Evolutionary conservation across 2,797 vertebrate genomes (phyloP), one percentile per base, ranked within the genome.

Genomic region (Lacerta viridis): DNA sequence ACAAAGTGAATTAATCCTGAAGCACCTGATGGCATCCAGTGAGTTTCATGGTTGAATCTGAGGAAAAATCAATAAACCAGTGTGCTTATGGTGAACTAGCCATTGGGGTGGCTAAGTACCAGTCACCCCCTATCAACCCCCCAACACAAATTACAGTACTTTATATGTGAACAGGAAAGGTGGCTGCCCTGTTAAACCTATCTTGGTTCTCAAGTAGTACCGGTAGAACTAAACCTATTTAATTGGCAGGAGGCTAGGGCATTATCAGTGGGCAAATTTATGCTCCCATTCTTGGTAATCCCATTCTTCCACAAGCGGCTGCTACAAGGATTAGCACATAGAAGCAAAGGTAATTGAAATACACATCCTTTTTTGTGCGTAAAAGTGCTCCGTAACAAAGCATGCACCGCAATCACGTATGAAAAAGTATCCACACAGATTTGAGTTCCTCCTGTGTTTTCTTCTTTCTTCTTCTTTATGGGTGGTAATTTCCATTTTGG

Each of bases 391-490:
- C 25, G 2, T 55, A 55, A 71, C 1, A 39, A 69, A n/a, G 17
- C 46, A 41, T 13, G 2, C 36, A 43, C 5, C 2, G 9, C 39
- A 20, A 61, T 61, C 61, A 33, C 59, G 43, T 20, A 23, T 39
- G 15, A 29, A 85, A 17, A 1, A 0, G 61, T 76, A 86, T 84
- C 78, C 5, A 0, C 75, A 66, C 82, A 74, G 82, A 39, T 86
- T 0, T 0, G n/a, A 23, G 43, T 85, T 74, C 15, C 61, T 59
- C 80, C 78, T 25, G 59, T 84, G 87, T 83, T 80, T 59, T 75
- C 25, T 59, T 81, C 55, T 81, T 0, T 82, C 10, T 75, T 80
- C 0, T 89, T 94, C 90, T 18, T 85, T 85, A 15, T 1, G 7
- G 55, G 50, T 27, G 29, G 55, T 13, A 50, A 10, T 41, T 27